Percentiles rank a stretch among this genome's conserved stretches.
Conservation (phyloP, 2,888 invertebrate genomes). For the Tromatobia lineatoria region DNA sequence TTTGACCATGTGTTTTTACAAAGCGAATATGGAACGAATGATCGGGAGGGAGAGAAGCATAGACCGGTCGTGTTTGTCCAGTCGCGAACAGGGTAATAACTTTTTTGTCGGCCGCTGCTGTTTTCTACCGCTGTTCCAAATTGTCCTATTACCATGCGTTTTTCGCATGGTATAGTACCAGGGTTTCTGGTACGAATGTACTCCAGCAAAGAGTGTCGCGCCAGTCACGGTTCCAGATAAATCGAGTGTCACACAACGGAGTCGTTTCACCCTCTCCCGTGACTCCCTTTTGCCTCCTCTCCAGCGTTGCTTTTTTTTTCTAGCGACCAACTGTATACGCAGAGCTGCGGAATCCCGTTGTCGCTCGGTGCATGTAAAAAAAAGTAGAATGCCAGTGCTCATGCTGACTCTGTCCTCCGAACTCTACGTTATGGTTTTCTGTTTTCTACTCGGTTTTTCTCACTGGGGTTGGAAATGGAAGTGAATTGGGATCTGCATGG, state of each 20-base stretch:
- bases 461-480: constrained; percentile 32
- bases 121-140: constrained; percentile 51
- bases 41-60: not conserved
- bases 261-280: constrained; percentile 45
- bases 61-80: constrained; percentile 29
- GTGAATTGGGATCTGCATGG: constrained; percentile 54
- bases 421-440: constrained; percentile 54
- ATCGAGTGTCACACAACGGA: constrained; percentile 62
- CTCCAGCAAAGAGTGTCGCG: constrained; percentile 36
- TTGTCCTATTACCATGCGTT: constrained; percentile 68
- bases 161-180: constrained; percentile 41
- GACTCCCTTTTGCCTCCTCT: not conserved
- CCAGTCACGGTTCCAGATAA: constrained; percentile 55
- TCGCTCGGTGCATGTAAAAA: constrained; percentile 14
- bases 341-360: constrained; percentile 34
- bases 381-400: constrained; percentile 4
- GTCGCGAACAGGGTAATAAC: constrained; percentile 64
- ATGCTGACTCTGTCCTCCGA: constrained; percentile 25
- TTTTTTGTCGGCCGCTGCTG: constrained; percentile 51
- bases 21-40: constrained; percentile 44
- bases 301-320: not conserved
- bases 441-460: constrained; percentile 27
- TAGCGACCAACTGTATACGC: constrained; percentile 5
- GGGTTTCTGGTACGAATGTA: constrained; percentile 36
- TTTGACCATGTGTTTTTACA: constrained; percentile 46